Evolutionary conservation across 2,888 invertebrate genomes (phyloP), one percentile per base, ranked within the genome.

Genomic region (Pemphredon lugubris): DNA sequence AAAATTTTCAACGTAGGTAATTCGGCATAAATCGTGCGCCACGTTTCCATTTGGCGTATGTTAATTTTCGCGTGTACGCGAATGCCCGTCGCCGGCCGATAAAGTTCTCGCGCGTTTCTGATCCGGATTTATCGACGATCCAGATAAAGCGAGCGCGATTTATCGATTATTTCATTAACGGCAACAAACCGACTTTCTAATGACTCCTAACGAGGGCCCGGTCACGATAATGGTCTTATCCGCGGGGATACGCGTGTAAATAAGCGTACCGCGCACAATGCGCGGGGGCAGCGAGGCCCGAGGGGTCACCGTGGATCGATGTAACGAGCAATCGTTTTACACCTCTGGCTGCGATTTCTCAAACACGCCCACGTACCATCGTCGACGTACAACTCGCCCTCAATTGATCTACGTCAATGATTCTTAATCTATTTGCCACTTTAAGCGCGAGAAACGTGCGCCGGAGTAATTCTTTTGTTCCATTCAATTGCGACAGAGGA

Each of bases 141-240:
- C 40, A 37, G 60, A 65, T 74, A 61, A 51, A 63, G 51, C 30
- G 21, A 51, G 37, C 32, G 40, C 54, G 57, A 72, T 72, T 72
- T 64, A 73, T 69, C 66, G 76, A 69, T 77, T 77, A 73, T 64
- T 76, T 77, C 69, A 76, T 76, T 77, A 76, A 61, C 69, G 37
- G 53, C 68, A 68, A 66, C 65, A 40, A 60, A 34, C 47, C 13
- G 48, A 66, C 76, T 77, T 77, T 77, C 76, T 77, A 77, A 77
- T 66, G 77, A 77, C 59, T 64, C n/a, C 23, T 51, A 73, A 68
- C 61, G 59, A 63, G 55, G 23, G 45, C 16, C 44, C 18, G 50
- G 48, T 16, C 44, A 40, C 53, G 51, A 63, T 58, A 72, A 71
- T 68, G 20, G 39, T 42, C 40, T 53, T 70, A 45, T 55, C 48